Percentiles rank a stretch among this genome's conserved stretches.
These are phyloP conservation scores for Apamea crenata DNA, from an alignment of 2,888 invertebrate genomes.

Conservation along the genomic window DNA sequence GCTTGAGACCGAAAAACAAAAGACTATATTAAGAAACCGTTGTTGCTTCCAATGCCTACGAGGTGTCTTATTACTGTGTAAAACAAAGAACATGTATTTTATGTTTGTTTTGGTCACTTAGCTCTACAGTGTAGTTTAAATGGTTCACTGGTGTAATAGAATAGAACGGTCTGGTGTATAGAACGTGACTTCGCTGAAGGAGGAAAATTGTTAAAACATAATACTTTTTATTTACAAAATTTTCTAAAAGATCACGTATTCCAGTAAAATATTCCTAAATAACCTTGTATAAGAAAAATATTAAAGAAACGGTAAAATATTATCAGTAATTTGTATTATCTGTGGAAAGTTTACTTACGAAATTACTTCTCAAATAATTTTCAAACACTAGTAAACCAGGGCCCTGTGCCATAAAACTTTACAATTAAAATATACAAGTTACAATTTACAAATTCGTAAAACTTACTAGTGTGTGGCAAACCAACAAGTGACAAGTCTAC, in stretches of 20 bases:
- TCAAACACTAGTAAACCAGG: background rate
- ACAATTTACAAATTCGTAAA: no score
- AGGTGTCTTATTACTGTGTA: conserved; percentile 46
- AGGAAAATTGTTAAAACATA: conserved; percentile 1
- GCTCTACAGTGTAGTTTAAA: conserved; percentile 35
- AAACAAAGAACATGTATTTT: conserved; percentile 36
- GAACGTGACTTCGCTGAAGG: conserved; percentile 22
- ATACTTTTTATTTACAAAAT: background rate
- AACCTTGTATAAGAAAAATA: background rate
- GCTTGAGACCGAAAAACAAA: conserved; percentile 39
- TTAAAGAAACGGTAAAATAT: background rate
- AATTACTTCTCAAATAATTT: background rate
- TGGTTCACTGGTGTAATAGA: conserved; percentile 24
- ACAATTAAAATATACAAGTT: no score
- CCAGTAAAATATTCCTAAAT: background rate
- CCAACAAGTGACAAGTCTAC: background rate
- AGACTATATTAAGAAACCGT: conserved; percentile 39
- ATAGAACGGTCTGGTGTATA: no score
- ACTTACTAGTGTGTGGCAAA: background rate
- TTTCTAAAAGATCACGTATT: background rate
- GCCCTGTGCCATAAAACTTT: background rate
- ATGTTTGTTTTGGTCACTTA: conserved; percentile 25
- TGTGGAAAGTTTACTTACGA: background rate
- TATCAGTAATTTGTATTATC: background rate
- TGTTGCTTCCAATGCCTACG: conserved; percentile 40